These are phyloP conservation scores for Ceriagrion tenellum DNA, from an alignment of 2,888 invertebrate genomes.

Conservation along the genomic window DNA sequence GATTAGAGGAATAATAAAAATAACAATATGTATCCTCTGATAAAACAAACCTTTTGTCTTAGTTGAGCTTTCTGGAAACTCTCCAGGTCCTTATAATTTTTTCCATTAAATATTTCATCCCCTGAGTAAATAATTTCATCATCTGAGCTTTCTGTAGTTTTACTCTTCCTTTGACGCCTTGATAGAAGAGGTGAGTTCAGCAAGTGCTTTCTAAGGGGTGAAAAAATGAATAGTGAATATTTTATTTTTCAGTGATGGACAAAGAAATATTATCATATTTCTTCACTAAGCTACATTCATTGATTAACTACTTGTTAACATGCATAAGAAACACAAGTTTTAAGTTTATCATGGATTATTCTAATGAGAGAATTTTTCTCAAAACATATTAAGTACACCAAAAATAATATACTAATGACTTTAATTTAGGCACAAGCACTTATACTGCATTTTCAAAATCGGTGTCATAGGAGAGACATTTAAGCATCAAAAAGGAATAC, in stretches of 20 bases:
- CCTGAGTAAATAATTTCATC: conserved; percentile 84
- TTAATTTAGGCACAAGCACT: too few species aligned
- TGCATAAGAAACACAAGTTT: not conserved
- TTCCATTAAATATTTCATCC: conserved; percentile 82
- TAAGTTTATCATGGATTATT: not conserved
- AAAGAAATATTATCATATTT: too few species aligned
- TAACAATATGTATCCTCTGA: not conserved
- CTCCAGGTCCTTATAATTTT: conserved; percentile 91
- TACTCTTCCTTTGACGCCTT: conserved; percentile 86
- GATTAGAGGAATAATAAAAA: not conserved
- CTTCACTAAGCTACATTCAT: too few species aligned
- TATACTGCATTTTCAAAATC: too few species aligned
- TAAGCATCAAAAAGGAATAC: too few species aligned
- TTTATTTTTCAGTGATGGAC: too few species aligned
- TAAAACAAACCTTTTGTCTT: conserved; percentile 87
- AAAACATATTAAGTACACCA: too few species aligned
- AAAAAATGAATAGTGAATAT: not conserved
- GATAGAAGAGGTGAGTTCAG: conserved; percentile 92
- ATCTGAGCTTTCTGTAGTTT: conserved; percentile 89
- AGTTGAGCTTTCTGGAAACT: conserved; percentile 95
- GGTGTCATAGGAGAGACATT: too few species aligned
- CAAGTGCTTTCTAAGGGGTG: conserved; percentile 82
- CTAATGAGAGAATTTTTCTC: not conserved
- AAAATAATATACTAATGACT: too few species aligned
- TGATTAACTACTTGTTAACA: too few species aligned